These are phyloP conservation scores for Chelonus insularis DNA, from an alignment of 1,140 invertebrate genomes.

Conservation along the genomic window DNA sequence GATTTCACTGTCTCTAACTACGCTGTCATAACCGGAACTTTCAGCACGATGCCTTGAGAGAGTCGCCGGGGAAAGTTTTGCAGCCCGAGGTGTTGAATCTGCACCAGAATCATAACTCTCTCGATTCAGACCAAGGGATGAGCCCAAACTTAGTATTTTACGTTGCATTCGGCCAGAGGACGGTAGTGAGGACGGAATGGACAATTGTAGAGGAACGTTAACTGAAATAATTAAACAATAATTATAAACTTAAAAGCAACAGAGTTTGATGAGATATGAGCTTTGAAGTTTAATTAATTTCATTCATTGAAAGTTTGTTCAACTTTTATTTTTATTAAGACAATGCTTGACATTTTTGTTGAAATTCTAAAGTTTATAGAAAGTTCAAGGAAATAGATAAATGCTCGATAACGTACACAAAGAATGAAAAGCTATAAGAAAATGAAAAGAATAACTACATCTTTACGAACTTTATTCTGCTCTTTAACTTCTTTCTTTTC, in stretches of 20 bases:
- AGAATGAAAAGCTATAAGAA: too few relatives aligned
- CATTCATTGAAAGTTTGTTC: too few relatives aligned
- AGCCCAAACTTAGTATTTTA: conserved; percentile 63
- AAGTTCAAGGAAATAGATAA: too few relatives aligned
- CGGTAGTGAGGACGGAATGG: conserved; percentile 60
- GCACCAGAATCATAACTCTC: conserved; percentile 81
- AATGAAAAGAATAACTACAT: too few relatives aligned
- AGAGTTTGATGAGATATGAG: too few relatives aligned
- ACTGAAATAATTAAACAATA: conserved; percentile 31
- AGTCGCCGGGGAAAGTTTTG: conserved; percentile 74
- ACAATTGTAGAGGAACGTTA: conserved; percentile 50
- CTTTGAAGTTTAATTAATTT: too few relatives aligned
- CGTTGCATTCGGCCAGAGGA: conserved; percentile 61
- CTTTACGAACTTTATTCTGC: too few relatives aligned
- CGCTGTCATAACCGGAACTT: conserved; percentile 86
- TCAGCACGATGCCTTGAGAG: conserved; percentile 72
- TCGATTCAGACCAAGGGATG: conserved; percentile 61
- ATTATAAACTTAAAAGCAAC: background rate
- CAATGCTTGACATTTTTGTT: too few relatives aligned
- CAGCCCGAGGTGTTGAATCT: conserved; percentile 75
- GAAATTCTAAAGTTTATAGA: too few relatives aligned
- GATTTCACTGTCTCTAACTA: conserved; percentile 81
- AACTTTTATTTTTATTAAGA: too few relatives aligned
- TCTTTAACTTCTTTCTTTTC: too few relatives aligned
- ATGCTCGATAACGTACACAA: too few relatives aligned